phyloP scores from a whole-genome alignment of 2,113 vertebrate species.

The Bubo scandiacus region DNA sequence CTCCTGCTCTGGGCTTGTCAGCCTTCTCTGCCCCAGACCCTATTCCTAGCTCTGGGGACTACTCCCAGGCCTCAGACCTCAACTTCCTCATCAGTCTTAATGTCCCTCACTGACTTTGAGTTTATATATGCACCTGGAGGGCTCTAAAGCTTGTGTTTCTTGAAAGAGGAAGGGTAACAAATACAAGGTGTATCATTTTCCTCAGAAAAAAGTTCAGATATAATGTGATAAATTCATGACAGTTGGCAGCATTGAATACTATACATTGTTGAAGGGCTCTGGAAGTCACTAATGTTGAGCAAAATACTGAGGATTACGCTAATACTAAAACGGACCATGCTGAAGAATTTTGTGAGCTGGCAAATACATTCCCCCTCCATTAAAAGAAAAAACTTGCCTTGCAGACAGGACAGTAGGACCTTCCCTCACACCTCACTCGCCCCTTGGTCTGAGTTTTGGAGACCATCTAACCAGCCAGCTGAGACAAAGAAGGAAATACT shows the following conservation, averaged over 20 bases:
- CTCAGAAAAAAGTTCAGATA: background rate
- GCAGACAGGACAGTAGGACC: background rate
- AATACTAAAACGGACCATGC: background rate
- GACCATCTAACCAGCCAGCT: background rate
- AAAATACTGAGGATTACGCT: background rate
- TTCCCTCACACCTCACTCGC: background rate
- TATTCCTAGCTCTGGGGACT: background rate
- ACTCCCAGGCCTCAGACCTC: background rate
- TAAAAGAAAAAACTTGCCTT: background rate
- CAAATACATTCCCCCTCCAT: background rate
- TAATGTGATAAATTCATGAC: background rate
- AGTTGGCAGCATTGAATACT: background rate
- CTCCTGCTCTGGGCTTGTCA: fast-evolving
- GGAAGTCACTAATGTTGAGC: background rate
- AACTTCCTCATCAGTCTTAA: background rate
- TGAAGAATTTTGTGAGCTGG: background rate
- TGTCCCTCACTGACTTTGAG: background rate
- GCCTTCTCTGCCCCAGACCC: background rate
- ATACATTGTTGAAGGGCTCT: background rate
- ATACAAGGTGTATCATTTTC: fast-evolving
- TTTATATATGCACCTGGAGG: background rate
- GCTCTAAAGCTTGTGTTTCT: background rate
- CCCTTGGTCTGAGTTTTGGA: background rate
- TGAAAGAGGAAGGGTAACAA: background rate
- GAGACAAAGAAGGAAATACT: background rate